Conservation (phyloP, 2,797 vertebrate species). For the Okamejei kenojei region DNA sequence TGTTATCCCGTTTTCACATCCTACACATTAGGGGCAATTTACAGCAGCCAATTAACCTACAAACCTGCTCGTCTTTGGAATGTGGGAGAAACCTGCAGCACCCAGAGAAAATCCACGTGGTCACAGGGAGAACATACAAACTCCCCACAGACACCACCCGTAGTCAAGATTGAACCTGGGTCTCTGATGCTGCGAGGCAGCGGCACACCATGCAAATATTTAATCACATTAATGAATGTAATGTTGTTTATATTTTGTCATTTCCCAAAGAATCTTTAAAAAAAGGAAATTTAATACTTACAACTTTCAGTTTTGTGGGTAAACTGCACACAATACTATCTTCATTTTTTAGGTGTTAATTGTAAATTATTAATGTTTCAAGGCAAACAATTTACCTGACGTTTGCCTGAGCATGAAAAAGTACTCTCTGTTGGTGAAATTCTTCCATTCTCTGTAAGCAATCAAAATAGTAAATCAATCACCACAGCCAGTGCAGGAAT, state of each 20-base stretch:
- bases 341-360: neutral
- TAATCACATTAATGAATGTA: neutral
- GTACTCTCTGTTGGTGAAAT: slow-evolving; percentile 11
- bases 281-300: neutral
- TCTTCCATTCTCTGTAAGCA: slow-evolving; percentile 20
- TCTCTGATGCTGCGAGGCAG: too few relatives aligned
- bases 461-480: neutral
- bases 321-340: neutral
- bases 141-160: too few relatives aligned
- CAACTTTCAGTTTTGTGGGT: neutral
- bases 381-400: slow-evolving; percentile 21
- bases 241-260: neutral
- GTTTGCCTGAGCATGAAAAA: neutral
- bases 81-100: too few relatives aligned
- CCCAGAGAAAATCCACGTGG: too few relatives aligned
- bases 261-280: neutral
- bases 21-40: too few relatives aligned
- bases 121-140: too few relatives aligned
- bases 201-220: neutral
- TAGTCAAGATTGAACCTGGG: too few relatives aligned
- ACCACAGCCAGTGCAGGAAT: neutral
- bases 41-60: too few relatives aligned
- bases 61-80: too few relatives aligned
- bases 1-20: too few relatives aligned
- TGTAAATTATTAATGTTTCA: neutral